These are phyloP conservation scores for Aegypius monachus DNA, from an alignment of 2,113 vertebrate genomes.

Conservation along the genomic window DNA sequence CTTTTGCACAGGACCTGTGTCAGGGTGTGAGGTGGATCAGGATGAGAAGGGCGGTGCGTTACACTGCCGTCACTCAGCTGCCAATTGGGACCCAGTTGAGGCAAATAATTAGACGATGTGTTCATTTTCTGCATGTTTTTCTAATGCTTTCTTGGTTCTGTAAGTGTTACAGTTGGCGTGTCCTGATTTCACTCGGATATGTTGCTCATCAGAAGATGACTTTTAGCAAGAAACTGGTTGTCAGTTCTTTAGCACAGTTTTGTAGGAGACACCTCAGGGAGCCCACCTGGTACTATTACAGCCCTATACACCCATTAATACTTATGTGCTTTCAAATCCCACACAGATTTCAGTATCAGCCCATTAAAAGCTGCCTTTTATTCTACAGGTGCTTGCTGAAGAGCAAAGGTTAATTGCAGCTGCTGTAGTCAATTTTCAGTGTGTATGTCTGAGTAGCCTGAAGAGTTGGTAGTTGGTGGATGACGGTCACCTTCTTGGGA, in stretches of 20 bases:
- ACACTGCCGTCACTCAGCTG: accelerated
- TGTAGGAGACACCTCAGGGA: background rate
- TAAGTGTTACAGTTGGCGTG: background rate
- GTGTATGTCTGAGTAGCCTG: background rate
- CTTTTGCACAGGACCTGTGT: accelerated
- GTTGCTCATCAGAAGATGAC: background rate
- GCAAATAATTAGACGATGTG: background rate
- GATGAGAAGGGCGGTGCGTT: accelerated
- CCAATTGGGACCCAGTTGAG: background rate
- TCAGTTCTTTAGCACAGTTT: background rate
- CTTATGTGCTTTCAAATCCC: background rate
- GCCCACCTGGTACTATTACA: background rate
- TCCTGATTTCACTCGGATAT: background rate
- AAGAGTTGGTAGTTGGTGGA: background rate
- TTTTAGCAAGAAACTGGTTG: background rate
- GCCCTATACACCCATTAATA: background rate
- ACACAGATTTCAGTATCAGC: background rate
- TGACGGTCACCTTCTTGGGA: background rate
- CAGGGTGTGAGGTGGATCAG: background rate
- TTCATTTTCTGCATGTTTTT: background rate
- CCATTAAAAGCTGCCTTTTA: background rate
- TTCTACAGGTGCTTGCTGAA: background rate
- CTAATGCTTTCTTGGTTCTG: background rate
- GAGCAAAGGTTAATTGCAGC: background rate
- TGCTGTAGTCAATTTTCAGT: background rate